Evolutionary conservation across 2,888 invertebrate genomes (phyloP).

Genomic region (Phlogophora meticulosa): DNA sequence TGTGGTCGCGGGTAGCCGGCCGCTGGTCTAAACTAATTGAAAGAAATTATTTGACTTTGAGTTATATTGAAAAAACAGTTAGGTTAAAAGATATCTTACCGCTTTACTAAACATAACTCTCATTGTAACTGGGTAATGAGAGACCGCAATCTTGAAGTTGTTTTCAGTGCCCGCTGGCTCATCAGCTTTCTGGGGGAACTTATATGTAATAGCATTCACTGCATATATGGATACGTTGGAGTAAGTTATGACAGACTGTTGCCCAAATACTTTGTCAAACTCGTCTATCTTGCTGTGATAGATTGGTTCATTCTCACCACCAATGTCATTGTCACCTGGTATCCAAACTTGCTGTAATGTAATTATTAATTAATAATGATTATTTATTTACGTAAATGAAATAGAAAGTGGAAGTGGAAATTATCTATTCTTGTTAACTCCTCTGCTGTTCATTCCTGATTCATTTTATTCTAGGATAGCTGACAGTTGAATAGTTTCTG

Average conservation of each 20-base stretch:
- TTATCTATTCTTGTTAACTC: no score
- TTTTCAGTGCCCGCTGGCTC: constrained; percentile 76
- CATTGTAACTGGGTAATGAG: constrained; percentile 93
- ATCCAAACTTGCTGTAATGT: constrained; percentile 94
- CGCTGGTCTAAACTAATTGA: no score
- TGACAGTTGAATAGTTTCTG: no score
- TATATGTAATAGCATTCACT: constrained; percentile 93
- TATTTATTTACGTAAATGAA: background rate
- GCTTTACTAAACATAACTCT: constrained; percentile 81
- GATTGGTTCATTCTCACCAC: constrained; percentile 96
- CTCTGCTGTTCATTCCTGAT: no score
- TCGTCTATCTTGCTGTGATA: constrained; percentile 93
- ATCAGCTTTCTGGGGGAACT: constrained; percentile 89
- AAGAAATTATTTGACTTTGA: no score
- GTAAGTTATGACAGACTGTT: constrained; percentile 92
- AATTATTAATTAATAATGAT: background rate
- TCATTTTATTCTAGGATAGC: no score
- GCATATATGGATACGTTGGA: constrained; percentile 93
- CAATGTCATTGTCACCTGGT: constrained; percentile 99
- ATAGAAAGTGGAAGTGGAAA: no score
- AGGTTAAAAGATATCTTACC: constrained; percentile 70
- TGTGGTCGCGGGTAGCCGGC: no score
- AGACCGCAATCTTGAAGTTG: constrained; percentile 92
- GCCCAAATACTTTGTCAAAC: constrained; percentile 94
- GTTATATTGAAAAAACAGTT: background rate